phyloP scores from a whole-genome alignment of 2,888 invertebrate genomes.

The Podotricha telesiphe region DNA sequence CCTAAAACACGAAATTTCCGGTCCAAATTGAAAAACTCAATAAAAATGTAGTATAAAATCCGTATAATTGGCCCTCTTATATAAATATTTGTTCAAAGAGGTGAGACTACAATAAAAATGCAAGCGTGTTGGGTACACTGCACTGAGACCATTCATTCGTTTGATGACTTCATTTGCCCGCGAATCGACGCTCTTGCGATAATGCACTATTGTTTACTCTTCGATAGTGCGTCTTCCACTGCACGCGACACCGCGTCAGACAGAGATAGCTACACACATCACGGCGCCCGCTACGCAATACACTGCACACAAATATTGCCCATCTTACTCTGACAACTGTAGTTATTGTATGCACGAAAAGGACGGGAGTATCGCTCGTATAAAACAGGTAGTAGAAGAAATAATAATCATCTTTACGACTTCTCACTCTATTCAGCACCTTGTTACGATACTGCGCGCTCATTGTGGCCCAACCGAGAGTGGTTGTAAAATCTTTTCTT shows the following conservation, averaged over 20 bases:
- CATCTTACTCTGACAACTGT: slow-evolving; percentile 63
- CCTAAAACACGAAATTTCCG: background rate
- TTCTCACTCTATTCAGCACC: slow-evolving; percentile 85
- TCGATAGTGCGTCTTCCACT: slow-evolving; percentile 80
- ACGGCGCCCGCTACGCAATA: slow-evolving; percentile 59
- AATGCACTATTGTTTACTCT: slow-evolving; percentile 84
- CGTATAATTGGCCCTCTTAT: slow-evolving; percentile 58
- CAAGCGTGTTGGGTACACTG: slow-evolving; percentile 72
- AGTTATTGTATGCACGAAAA: slow-evolving; percentile 56
- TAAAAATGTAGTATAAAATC: slow-evolving; percentile 52
- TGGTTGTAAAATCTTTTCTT: slow-evolving; percentile 84
- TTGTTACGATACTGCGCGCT: slow-evolving; percentile 83
- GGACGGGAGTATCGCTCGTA: slow-evolving; percentile 73
- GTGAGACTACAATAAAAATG: slow-evolving; percentile 77
- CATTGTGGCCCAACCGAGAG: slow-evolving; percentile 81
- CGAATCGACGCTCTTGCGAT: slow-evolving; percentile 79
- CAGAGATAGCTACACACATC: slow-evolving; percentile 64
- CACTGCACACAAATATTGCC: slow-evolving; percentile 62
- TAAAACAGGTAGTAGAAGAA: slow-evolving; percentile 85
- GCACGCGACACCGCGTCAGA: slow-evolving; percentile 77
- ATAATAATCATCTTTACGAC: slow-evolving; percentile 85
- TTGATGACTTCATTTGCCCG: slow-evolving; percentile 83
- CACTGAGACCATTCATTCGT: slow-evolving; percentile 78
- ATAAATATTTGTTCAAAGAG: slow-evolving; percentile 78
- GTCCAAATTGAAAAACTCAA: background rate